phyloP scores from a whole-genome alignment of 2,888 invertebrate species.

The Phengaris arion region DNA sequence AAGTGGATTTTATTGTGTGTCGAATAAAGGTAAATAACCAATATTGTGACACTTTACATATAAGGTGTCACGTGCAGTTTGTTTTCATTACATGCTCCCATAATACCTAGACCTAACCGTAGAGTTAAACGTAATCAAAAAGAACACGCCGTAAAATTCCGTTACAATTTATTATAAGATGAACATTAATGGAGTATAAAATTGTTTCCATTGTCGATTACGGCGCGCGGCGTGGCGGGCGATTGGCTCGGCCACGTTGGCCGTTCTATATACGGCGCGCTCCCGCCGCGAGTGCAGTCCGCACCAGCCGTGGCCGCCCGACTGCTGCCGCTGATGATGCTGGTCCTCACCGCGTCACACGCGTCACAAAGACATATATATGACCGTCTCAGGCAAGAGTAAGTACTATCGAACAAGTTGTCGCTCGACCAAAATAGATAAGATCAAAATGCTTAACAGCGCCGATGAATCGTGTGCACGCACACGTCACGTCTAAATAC shows the following conservation, averaged over 20 bases:
- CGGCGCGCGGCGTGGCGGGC: background rate
- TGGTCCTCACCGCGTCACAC: background rate
- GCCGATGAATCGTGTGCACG: no score
- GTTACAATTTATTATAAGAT: background rate
- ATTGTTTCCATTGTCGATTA: conserved; percentile 6
- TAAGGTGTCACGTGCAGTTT: no score
- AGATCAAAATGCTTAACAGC: no score
- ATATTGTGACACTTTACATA: no score
- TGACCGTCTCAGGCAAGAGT: background rate
- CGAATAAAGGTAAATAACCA: no score
- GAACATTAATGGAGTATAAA: background rate
- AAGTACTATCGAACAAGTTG: background rate
- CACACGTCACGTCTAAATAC: no score
- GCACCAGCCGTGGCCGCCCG: background rate
- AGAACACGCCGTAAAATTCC: background rate
- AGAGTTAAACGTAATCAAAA: no score
- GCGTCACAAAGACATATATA: background rate
- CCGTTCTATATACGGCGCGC: background rate
- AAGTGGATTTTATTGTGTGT: no score
- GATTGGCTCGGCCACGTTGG: background rate
- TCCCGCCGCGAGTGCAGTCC: background rate
- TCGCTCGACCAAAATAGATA: no score
- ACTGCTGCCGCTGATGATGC: background rate
- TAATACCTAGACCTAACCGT: no score
- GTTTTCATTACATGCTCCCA: no score